These are phyloP conservation scores for Chionis minor DNA, from an alignment of 2,113 vertebrate genomes.

Conservation along the genomic window DNA sequence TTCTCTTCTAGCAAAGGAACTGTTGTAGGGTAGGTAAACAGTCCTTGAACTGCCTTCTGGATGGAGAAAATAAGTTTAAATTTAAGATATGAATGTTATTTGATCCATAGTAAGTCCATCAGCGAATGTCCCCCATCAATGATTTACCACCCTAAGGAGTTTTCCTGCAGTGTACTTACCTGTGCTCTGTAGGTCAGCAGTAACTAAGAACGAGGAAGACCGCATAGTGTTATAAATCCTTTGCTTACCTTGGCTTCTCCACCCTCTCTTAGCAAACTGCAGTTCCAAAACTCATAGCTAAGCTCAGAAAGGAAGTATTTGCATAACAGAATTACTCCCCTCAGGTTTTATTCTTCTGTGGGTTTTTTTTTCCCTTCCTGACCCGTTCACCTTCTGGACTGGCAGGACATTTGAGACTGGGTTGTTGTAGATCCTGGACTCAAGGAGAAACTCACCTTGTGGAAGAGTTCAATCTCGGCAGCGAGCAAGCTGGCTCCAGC, in stretches of 20 bases:
- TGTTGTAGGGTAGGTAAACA: neutral
- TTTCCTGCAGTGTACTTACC: neutral
- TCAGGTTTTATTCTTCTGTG: neutral
- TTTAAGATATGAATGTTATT: neutral
- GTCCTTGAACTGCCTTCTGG: neutral
- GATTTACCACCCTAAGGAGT: constrained; percentile 16
- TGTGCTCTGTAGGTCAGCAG: neutral
- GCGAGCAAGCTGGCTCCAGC: neutral
- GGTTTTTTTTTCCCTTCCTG: neutral
- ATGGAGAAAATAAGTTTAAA: neutral
- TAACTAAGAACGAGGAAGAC: constrained; percentile 35
- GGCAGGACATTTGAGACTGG: neutral
- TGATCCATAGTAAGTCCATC: neutral
- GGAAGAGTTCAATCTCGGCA: neutral
- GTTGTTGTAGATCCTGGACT: neutral
- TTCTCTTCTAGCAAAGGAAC: neutral
- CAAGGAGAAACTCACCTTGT: constrained; percentile 46
- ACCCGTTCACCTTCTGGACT: neutral
- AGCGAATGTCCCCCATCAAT: constrained; percentile 1
- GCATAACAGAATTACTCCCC: neutral
- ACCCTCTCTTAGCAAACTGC: neutral
- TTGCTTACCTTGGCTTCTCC: constrained; percentile 16
- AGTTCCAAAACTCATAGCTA: neutral
- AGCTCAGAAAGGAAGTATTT: neutral
- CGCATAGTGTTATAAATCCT: constrained; percentile 21